These are phyloP conservation scores for Catalaphyllia jardinei DNA, from an alignment of 64 coral and sea anemone species.

Conservation along the genomic window DNA sequence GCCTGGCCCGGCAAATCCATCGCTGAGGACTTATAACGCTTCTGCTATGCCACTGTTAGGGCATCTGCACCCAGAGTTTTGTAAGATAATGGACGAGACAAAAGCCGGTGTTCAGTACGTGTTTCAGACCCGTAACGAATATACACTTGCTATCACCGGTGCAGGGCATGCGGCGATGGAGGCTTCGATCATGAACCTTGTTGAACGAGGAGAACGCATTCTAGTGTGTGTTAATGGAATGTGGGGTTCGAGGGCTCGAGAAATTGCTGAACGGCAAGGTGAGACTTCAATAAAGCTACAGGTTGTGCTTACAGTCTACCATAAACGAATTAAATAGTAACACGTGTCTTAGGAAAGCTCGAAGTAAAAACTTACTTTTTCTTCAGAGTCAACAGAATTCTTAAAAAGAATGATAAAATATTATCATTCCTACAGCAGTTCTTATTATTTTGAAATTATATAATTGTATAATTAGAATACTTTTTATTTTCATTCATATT, in stretches of 20 bases:
- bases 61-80: constrained; percentile 86
- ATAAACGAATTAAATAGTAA: background rate
- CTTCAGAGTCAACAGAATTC: no score
- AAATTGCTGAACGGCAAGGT: constrained; percentile 87
- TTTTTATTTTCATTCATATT: no score
- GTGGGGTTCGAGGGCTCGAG: constrained; percentile 87
- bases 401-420: no score
- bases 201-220: constrained; percentile 87
- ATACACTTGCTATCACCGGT: constrained; percentile 77
- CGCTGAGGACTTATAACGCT: constrained; percentile 70
- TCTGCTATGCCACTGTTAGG: constrained; percentile 86
- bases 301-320: no score
- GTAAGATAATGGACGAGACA: constrained; percentile 78
- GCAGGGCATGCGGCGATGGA: constrained; percentile 93
- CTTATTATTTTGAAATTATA: no score
- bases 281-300: background rate
- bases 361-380: no score
- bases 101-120: constrained; percentile 87
- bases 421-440: no score
- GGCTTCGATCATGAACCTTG: constrained; percentile 91
- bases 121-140: constrained; percentile 88
- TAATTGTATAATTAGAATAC: no score
- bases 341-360: background rate
- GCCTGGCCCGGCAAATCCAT: constrained; percentile 89
- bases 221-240: constrained; percentile 90